Evolutionary conservation across 2,888 invertebrate genomes (phyloP), one percentile per base, ranked within the genome.

Genomic region (Marasmarcha lunaedactyla): DNA sequence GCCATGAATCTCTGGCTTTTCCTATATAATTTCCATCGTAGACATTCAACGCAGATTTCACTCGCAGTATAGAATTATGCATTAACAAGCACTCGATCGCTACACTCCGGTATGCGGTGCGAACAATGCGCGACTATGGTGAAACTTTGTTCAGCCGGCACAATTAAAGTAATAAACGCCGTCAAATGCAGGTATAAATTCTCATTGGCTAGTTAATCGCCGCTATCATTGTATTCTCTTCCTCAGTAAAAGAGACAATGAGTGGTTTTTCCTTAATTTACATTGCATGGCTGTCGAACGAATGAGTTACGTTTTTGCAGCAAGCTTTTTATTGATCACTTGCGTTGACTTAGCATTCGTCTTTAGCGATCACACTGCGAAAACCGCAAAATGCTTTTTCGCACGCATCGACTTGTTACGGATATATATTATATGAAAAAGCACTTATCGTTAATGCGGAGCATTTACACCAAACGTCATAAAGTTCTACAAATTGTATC

Each of bases 211-310:
- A 52, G 60, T 67, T 69, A 70, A 73, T 71, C 67, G 64, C 59
- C 55, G 59, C 60, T 68, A 71, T 71, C 74, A 78, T 81, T 79
- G 74, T 78, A 69, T 79, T 72, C 55, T 59, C 64, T 76, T 73
- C 77, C 72, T 67, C 63, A 55, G 59, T 63, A 56, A 64, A 63
- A 55, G 58, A 66, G 60, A 73, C 72, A 73, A 78, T 76, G 66
- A 64, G 57, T 52, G 54, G 58, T 69, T 79, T 66, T 78, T 69
- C 62, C 51, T 59, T 57, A 50, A 56, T 61, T 63, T 61, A 60
- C 65, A 72, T 71, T 62, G 65, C 62, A 57, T 65, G 64, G 63
- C 61, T 66, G 59, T 68, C 57, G 62, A 68, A 67, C 60, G 59
- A 55, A 54, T 59, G 52, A 49, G 49, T 55, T 53, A 47, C 54